phyloP scores from a whole-genome alignment of 1,140 invertebrate genomes.

The Ostrea denselamellosa region DNA sequence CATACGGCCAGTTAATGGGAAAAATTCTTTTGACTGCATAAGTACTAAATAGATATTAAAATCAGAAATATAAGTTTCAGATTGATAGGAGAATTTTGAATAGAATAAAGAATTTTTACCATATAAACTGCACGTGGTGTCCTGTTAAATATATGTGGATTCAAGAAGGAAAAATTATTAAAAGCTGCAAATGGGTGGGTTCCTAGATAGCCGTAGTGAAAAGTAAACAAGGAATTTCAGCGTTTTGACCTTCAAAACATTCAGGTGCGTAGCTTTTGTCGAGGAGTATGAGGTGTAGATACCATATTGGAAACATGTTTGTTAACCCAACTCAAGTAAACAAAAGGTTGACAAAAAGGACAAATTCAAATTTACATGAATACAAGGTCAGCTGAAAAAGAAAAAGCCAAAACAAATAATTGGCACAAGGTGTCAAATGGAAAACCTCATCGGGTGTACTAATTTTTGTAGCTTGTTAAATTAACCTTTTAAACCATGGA shows the following conservation, averaged over 20 bases:
- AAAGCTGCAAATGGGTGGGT: neutral
- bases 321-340: neutral
- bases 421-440: neutral
- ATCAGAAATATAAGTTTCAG: neutral
- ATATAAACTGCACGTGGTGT: slow-evolving; percentile 1
- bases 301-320: neutral
- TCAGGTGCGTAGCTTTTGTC: neutral
- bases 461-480: neutral
- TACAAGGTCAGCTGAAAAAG: neutral
- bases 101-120: neutral
- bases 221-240: neutral
- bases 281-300: neutral
- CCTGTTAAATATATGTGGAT: neutral
- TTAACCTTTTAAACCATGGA: too few relatives aligned
- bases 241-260: neutral
- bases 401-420: neutral
- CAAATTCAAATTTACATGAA: neutral
- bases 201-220: neutral
- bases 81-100: neutral
- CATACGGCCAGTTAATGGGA: neutral
- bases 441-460: neutral
- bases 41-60: neutral
- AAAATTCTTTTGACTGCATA: neutral
- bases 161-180: too few relatives aligned
- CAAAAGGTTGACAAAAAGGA: too few relatives aligned